These are phyloP conservation scores for Drosophila triauraria DNA, from an alignment of 1,140 invertebrate genomes.

Conservation along the genomic window DNA sequence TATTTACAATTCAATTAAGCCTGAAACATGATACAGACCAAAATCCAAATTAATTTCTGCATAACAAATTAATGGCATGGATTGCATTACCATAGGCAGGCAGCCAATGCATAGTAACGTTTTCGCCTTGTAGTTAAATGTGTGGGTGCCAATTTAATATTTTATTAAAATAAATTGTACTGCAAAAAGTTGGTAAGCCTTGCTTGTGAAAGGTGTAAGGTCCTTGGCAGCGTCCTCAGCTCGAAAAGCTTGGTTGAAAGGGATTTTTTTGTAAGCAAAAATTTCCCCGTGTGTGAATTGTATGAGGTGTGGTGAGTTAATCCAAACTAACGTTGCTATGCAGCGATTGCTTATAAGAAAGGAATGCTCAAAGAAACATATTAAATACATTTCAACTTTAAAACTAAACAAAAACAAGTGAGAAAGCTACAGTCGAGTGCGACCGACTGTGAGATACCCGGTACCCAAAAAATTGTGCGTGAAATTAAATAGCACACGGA, in stretches of 20 bases:
- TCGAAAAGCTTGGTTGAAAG: constrained; percentile 9
- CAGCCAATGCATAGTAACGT: neutral
- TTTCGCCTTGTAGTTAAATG: neutral
- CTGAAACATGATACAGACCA: neutral
- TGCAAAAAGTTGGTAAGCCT: neutral
- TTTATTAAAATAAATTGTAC: neutral
- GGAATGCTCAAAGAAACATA: neutral
- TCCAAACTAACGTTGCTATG: neutral
- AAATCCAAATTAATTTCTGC: constrained; percentile 15
- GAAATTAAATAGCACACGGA: too few species aligned
- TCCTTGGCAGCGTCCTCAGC: neutral
- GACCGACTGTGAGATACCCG: too few species aligned
- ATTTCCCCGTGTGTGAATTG: constrained; percentile 4
- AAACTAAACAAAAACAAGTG: too few species aligned
- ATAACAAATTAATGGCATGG: constrained; percentile 10
- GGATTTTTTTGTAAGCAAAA: constrained; percentile 12
- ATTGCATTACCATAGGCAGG: neutral
- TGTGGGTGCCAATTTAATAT: neutral
- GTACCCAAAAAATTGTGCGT: too few species aligned
- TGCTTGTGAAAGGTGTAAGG: too few species aligned
- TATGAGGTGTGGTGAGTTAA: constrained; percentile 17
- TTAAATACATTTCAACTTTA: too few species aligned
- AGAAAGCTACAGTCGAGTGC: too few species aligned
- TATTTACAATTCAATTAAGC: constrained; percentile 18
- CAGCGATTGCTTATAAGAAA: neutral